Conservation (phyloP, 2,888 invertebrate genomes). For the Leuctra nigra region DNA sequence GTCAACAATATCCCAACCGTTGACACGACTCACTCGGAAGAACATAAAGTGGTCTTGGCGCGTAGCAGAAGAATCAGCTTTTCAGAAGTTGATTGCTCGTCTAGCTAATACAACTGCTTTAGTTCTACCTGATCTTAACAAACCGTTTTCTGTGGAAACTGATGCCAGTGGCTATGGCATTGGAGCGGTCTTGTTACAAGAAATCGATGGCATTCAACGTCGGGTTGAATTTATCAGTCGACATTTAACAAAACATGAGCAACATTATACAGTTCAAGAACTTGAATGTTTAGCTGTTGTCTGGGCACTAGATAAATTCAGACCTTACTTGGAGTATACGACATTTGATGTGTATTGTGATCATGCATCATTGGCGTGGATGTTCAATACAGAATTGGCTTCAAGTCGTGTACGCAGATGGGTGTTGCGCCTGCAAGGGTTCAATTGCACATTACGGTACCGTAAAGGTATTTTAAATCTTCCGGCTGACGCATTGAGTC, state of each 20-base stretch:
- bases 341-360: not conserved
- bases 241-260: not conserved
- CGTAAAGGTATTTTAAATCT: not conserved
- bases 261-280: slow-evolving; percentile 1
- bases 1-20: too few relatives aligned
- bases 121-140: not conserved
- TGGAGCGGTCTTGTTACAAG: slow-evolving; percentile 5
- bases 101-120: not conserved
- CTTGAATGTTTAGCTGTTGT: not conserved
- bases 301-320: not conserved
- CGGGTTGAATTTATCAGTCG: not conserved
- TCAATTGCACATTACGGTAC: not conserved
- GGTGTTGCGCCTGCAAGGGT: not conserved
- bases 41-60: not conserved
- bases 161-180: slow-evolving; percentile 1
- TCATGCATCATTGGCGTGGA: not conserved
- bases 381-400: not conserved
- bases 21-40: slow-evolving; percentile 3
- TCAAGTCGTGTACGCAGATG: not conserved
- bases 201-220: not conserved
- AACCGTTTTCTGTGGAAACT: not conserved
- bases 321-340: not conserved
- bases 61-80: slow-evolving; percentile 1
- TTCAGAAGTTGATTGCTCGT: not conserved
- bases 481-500: not conserved